Evolutionary conservation across 2,113 vertebrate species (phyloP), one percentile per base, ranked within the genome.

Genomic region (Falco punctatus): DNA sequence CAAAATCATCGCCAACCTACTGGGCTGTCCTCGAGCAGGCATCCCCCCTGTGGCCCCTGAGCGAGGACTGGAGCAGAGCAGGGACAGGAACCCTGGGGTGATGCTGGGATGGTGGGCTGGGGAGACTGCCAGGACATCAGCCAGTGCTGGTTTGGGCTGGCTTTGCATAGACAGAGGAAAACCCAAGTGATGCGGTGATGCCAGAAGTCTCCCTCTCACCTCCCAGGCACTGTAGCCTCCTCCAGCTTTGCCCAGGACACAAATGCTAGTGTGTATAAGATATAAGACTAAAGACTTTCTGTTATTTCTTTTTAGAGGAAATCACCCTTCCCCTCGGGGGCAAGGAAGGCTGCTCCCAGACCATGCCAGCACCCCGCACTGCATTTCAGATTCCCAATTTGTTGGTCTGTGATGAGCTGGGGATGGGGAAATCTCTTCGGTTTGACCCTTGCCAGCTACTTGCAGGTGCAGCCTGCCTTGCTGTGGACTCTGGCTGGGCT

Each of bases 1-100:
- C 55, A 79, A 85, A 96, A 81, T 46, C 92, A 48, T 62, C 40
- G 1, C 33, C 2, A 4, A 38, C 15, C 89, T n/a, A 6, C 8
- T n/a, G 5, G 46, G 13, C 5, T 23, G 1, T 46, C 28, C 18
- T 27, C 0, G 1, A 5, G 55, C 0, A 42, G 66, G 2, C 44
- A 5, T 16, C 28, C 3, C 10, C 21, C 28, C 18, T 2, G 0
- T 2, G 0, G 6, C 8, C 15, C 28, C 23, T 10, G 58, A 33
- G 44, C 26, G 7, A 9, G 58, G 24, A 28, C 17, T 28, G 30
- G 15, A 51, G 62, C 48, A 77, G 5, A 61, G 18, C 9, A 26
- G 14, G 21, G n/a, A 7, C 33, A 2, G 33, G 24, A 15, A 16
- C 5, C 8, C 32, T 44, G 5, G 38, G 49, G 9, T 4, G 2